A percentile compares a stretch with the other conserved stretches of the same genome.
Evolutionary conservation across 1,140 invertebrate genomes (phyloP).

Genomic region (Heliconius melpomene): DNA sequence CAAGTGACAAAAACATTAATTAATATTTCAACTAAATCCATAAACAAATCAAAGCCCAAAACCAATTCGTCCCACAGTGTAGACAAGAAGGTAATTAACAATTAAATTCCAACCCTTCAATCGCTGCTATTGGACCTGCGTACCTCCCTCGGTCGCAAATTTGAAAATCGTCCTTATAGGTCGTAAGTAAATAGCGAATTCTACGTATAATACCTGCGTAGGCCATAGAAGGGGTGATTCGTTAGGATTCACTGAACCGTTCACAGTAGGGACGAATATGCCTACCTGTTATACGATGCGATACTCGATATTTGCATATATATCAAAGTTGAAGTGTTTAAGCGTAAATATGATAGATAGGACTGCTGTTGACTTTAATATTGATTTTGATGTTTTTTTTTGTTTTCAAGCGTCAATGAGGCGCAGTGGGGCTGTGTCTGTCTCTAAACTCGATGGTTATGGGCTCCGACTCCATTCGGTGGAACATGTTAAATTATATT

Average conservation of each 20-base stretch:
- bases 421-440: background rate
- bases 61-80: constrained; percentile 46
- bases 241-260: constrained; percentile 73
- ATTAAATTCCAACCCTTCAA: constrained; percentile 45
- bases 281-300: constrained; percentile 66
- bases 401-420: background rate
- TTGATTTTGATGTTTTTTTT: background rate
- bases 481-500: no score
- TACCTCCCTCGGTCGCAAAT: constrained; percentile 53
- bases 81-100: constrained; percentile 72
- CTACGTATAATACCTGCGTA: constrained; percentile 43
- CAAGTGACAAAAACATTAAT: background rate
- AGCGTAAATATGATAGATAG: constrained; percentile 45
- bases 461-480: background rate
- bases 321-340: constrained; percentile 64
- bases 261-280: constrained; percentile 69
- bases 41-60: constrained; percentile 30
- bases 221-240: constrained; percentile 64
- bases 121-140: constrained; percentile 44
- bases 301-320: constrained; percentile 77
- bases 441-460: background rate
- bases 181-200: constrained; percentile 57
- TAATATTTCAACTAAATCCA: background rate
- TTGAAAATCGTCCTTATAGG: constrained; percentile 42
- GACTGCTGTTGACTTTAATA: background rate